These are phyloP conservation scores for Melangyna quadrimaculata DNA, from an alignment of 2,888 invertebrate species.

Conservation along the genomic window DNA sequence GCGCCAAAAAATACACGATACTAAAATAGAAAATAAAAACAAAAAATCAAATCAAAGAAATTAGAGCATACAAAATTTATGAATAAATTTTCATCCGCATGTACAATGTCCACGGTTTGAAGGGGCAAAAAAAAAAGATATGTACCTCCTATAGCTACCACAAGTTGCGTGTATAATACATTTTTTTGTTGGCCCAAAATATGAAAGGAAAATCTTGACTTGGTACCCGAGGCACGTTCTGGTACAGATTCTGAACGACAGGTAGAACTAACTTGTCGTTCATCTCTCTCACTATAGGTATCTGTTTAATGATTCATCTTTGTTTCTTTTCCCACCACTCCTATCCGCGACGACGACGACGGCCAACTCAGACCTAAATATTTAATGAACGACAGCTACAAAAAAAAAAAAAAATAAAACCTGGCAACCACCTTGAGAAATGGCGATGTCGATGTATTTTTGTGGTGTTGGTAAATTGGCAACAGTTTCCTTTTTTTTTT, in stretches of 20 bases:
- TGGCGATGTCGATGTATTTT: not conserved
- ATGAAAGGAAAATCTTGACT: slow-evolving; percentile 11
- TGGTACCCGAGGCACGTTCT: slow-evolving; percentile 47
- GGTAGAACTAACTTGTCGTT: slow-evolving; percentile 62
- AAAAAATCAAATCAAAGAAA: not conserved
- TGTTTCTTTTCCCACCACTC: not conserved
- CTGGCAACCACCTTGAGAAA: slow-evolving; percentile 37
- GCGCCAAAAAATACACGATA: slow-evolving; percentile 24
- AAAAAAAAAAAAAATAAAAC: not conserved
- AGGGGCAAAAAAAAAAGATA: not conserved
- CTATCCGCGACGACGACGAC: no score
- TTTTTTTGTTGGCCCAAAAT: not conserved
- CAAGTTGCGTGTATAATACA: not conserved
- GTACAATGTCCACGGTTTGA: not conserved
- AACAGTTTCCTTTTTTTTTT: slow-evolving; percentile 20
- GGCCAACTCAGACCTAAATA: slow-evolving; percentile 26
- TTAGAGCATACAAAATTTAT: not conserved
- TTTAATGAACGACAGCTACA: slow-evolving; percentile 57
- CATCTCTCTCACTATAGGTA: slow-evolving; percentile 46
- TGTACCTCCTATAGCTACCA: no score
- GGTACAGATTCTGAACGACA: slow-evolving; percentile 50
- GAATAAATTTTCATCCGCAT: not conserved
- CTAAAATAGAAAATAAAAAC: not conserved
- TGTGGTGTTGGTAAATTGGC: slow-evolving; percentile 42
- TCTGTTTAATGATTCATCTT: slow-evolving; percentile 54